A percentile compares a stretch with the other conserved stretches of the same genome.
These are phyloP conservation scores for Grus americana DNA, from an alignment of 2,113 vertebrate species.

Conservation along the genomic window DNA sequence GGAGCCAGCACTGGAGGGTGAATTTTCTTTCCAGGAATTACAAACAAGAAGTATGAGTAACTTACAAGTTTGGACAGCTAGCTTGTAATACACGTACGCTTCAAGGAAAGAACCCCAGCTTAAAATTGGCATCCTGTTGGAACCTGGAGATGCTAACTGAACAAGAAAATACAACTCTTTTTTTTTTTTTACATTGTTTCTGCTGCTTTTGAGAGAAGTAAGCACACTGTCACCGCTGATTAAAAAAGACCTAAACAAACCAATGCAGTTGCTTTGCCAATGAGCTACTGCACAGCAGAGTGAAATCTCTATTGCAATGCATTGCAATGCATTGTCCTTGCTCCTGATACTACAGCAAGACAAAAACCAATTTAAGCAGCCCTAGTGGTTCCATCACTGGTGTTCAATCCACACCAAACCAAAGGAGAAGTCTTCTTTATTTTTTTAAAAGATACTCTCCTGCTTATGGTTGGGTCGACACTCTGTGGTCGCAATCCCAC, in stretches of 20 bases:
- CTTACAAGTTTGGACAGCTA: conserved; percentile 70
- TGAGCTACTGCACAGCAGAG: neutral
- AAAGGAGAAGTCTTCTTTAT: neutral
- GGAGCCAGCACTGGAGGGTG: conserved; percentile 58
- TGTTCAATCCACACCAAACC: neutral
- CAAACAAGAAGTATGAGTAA: conserved; percentile 67
- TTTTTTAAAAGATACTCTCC: neutral
- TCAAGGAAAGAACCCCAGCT: conserved; percentile 35
- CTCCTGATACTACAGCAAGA: neutral
- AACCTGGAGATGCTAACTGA: neutral
- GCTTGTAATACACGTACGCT: conserved; percentile 17
- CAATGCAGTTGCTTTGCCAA: neutral
- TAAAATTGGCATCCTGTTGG: neutral
- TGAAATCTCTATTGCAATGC: neutral
- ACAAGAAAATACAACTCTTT: neutral
- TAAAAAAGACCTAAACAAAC: neutral
- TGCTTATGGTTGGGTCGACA: neutral
- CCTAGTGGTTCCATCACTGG: neutral
- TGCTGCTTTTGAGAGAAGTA: neutral
- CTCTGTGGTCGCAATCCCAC: neutral
- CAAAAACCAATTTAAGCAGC: conserved; percentile 11
- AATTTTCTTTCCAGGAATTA: conserved; percentile 76
- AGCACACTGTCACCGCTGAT: neutral
- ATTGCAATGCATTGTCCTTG: neutral
- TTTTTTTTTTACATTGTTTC: neutral